These are phyloP conservation scores for Allygus modestus DNA, from an alignment of 2,888 invertebrate genomes.

Conservation along the genomic window DNA sequence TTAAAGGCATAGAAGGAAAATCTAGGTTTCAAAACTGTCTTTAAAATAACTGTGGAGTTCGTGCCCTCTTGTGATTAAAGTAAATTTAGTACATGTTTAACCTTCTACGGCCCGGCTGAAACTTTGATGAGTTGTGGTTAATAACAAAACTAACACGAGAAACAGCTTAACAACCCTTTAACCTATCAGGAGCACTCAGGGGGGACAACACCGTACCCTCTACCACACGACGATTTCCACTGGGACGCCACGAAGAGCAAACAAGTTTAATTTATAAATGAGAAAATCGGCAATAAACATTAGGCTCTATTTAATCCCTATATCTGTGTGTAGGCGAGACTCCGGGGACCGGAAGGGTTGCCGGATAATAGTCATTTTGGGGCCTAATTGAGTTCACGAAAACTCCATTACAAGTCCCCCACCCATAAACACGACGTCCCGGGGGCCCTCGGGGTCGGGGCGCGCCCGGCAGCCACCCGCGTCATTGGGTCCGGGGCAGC, in stretches of 20 bases:
- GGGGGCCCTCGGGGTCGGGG: constrained; percentile 2
- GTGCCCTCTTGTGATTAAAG: too few relatives aligned
- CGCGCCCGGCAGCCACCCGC: background rate
- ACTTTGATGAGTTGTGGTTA: too few relatives aligned
- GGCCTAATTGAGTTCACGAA: constrained; percentile 66
- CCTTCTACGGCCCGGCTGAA: too few relatives aligned
- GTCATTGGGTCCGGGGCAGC: background rate
- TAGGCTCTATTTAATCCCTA: constrained; percentile 65
- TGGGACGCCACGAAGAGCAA: constrained; percentile 10
- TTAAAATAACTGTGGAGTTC: too few relatives aligned
- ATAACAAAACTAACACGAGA: background rate
- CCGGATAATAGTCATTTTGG: constrained; percentile 66
- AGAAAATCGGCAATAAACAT: constrained; percentile 59
- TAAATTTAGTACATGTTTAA: too few relatives aligned
- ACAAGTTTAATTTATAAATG: constrained; percentile 58
- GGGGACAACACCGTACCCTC: background rate
- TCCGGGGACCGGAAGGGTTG: constrained; percentile 65
- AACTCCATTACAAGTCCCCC: constrained; percentile 65
- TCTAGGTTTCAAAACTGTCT: too few relatives aligned
- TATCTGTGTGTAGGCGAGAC: constrained; percentile 61
- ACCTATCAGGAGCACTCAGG: constrained; percentile 1
- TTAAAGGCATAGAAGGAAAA: too few relatives aligned
- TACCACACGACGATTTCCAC: background rate
- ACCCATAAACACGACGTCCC: constrained; percentile 46
- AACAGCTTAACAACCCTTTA: constrained; percentile 14